Evolutionary conservation across 2,888 invertebrate species (phyloP), one percentile per base, ranked within the genome.

Genomic region (Callosobruchus maculatus): DNA sequence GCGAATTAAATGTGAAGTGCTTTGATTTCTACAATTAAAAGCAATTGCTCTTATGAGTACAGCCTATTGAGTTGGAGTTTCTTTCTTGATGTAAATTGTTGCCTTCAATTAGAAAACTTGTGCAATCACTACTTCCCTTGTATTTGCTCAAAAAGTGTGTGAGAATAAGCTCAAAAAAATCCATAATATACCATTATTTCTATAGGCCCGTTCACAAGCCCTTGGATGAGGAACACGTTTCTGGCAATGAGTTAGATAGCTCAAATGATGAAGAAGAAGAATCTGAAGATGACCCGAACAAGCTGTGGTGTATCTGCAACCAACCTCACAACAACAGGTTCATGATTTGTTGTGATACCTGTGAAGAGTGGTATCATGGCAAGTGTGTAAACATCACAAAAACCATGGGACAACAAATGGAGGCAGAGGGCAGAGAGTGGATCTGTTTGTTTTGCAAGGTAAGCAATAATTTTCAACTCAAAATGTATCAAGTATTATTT

Each of bases 321-420:
- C 95, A 96, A 84, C 98, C 98, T 0, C 97, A 97, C 86, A 96
- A 97, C 83, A 97, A 97, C 87, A 90, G 97, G 73, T 98, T 98
- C 85, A 98, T 98, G 98, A 98, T 98, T 82, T 97, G 97, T 86
- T 98, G 98, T 86, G 98, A 98, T 86, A 91, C 92, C 20, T 98
- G 98, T 85, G 95, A 97, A 85, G 97, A 98, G 85, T 98, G 98
- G 98, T 98, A 96, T 86, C 98, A 98, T 85, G 98, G 98, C n/a
- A 95, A 95, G 84, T 98, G 98, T 88, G 97, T 98, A 20, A 95
- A 95, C 81, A 94, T 98, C 69, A 96, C 96, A 21, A 94, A 96
- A 88, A 92, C 93, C 0, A 94, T 95, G 93, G 96, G 96, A 73
- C 92, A 95, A 82, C 94, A 95, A 87, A 97, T 98, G 95, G 97